Evolutionary conservation across 2,113 vertebrate species (phyloP), one percentile per base, ranked within the genome.

Genomic region (Paradoxurus hermaphroditus): DNA sequence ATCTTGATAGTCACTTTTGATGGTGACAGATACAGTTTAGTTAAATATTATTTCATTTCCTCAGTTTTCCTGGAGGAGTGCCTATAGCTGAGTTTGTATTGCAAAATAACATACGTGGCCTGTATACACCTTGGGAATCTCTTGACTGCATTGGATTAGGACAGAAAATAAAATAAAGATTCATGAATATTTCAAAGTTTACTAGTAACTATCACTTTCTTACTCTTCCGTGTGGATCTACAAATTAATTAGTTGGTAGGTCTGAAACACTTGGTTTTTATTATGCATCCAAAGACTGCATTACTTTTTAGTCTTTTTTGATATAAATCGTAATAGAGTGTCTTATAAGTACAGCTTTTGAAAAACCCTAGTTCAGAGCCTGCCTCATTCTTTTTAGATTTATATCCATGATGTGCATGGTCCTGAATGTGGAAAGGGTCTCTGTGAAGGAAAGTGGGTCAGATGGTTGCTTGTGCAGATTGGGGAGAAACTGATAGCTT

Each of bases 361-460:
- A 95, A 53, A 96, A 96, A 77, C 73, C 85, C 95, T 97, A 97
- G 78, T 98, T 98, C 90, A 73, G 98, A 97, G 96, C 72, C 86
- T 96, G 77, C 93, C 97, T 98, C 13, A 96, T 98, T 95, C 82
- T 39, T 97, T 98, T 98, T 72, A 98, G 97, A 98, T 98, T 98
- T 98, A 96, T 98, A 75, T 91, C 93, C 97, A 62, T 96, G 97
- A 68, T 36, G 9, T 95, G 56, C 95, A 31, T 98, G 97, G 84
- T 92, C 78, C 44, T 96, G 98, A 98, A 98, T 98, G 97, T 96
- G 84, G 96, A 98, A 96, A 95, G 23, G 90, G 79, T 95, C 82
- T 92, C 91, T 97, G 5, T 91, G 92, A 98, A 96, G 97, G 90
- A 97, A 98, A 98, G 97, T 98, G 86, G 97, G 97, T 98, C 98